phyloP scores from a whole-genome alignment of 2,113 vertebrate species.

The Peucedramus taeniatus region DNA sequence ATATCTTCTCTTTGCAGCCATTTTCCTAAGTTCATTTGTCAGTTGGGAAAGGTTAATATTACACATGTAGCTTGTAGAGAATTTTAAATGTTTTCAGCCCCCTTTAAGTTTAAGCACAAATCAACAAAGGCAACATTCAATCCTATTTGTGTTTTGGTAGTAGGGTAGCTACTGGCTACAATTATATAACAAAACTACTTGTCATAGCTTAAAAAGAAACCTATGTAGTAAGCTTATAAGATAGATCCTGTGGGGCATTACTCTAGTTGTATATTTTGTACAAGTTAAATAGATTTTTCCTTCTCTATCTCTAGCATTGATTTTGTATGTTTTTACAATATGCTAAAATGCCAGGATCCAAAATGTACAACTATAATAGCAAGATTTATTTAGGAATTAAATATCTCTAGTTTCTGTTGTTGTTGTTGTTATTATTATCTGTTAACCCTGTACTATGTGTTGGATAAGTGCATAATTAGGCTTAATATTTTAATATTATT shows the following conservation, averaged over 20 bases:
- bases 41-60: neutral
- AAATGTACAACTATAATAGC: neutral
- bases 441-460: neutral
- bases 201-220: neutral
- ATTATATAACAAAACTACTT: neutral
- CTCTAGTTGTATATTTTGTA: neutral
- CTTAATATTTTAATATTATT: neutral
- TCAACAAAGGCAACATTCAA: neutral
- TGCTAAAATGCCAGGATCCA: neutral
- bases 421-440: neutral
- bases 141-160: neutral
- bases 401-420: neutral
- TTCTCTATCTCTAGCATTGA: neutral
- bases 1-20: neutral
- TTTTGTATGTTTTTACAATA: neutral
- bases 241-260: neutral
- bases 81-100: neutral
- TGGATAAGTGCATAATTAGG: neutral
- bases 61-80: neutral
- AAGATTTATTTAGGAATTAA: neutral
- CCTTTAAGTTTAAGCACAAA: neutral
- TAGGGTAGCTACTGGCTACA: neutral
- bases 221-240: neutral
- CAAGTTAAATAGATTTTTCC: neutral
- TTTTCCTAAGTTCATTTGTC: neutral